phyloP scores from a whole-genome alignment of 2,888 invertebrate species.

The Epiblema foenella region DNA sequence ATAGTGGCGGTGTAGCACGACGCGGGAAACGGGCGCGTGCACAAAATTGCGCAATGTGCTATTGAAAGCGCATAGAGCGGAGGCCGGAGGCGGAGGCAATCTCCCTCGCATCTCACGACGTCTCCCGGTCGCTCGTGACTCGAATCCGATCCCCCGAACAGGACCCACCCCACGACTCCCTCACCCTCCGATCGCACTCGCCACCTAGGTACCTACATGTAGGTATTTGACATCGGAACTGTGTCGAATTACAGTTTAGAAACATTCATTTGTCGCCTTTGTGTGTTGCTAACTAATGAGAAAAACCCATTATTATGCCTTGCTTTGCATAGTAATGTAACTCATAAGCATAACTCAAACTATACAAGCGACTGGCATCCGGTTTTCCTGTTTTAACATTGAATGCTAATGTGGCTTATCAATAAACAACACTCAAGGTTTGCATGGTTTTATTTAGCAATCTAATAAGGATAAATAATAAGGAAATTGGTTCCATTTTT shows the following conservation, averaged over 20 bases:
- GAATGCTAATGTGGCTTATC: constrained; percentile 33
- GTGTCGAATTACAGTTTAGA: constrained; percentile 10
- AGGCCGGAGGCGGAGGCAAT: constrained; percentile 58
- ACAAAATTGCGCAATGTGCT: constrained; percentile 78
- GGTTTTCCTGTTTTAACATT: constrained; percentile 36
- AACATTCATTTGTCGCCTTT: constrained; percentile 2
- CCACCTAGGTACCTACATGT: constrained; percentile 19
- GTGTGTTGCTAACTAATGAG: not conserved
- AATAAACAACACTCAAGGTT: constrained; percentile 38
- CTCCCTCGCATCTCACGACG: constrained; percentile 73
- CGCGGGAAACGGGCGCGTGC: constrained; percentile 60
- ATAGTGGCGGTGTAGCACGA: constrained; percentile 65
- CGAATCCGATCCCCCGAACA: constrained; percentile 59
- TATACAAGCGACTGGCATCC: constrained; percentile 15
- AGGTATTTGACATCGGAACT: constrained; percentile 11
- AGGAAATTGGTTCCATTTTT: constrained; percentile 7
- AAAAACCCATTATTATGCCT: not conserved
- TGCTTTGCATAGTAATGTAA: constrained; percentile 31
- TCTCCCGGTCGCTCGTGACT: constrained; percentile 69
- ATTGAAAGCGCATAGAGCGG: constrained; percentile 69
- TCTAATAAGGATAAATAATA: constrained; percentile 21
- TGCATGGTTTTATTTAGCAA: constrained; percentile 19
- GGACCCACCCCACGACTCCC: constrained; percentile 46
- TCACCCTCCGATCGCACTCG: constrained; percentile 34
- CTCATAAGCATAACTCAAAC: constrained; percentile 17